Conservation (phyloP, 1,140 invertebrate genomes). For the Anagrus nilaparvatae region DNA sequence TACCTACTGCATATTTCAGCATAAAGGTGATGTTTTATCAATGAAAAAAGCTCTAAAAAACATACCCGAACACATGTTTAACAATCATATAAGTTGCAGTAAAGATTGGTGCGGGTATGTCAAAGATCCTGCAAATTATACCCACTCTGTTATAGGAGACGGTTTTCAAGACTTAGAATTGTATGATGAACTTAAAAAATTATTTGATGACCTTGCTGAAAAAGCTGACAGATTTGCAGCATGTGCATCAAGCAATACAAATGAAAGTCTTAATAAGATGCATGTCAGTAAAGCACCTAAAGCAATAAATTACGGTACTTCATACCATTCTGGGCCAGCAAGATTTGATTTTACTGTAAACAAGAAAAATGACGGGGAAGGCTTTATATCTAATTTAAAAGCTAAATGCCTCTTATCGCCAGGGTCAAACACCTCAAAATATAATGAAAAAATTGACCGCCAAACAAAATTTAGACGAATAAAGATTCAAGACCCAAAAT, state of each 20-base stretch:
- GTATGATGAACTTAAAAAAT: no score
- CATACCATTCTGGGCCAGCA: conserved; percentile 11
- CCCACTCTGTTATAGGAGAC: no score
- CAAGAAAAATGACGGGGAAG: conserved; percentile 16
- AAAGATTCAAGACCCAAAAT: conserved; percentile 7
- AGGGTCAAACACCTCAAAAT: conserved; percentile 1
- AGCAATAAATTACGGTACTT: conserved; percentile 3
- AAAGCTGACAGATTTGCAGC: conserved; percentile 9
- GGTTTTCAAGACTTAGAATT: no score
- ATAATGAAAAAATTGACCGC: not conserved
- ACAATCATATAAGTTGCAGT: no score
- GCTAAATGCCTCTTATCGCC: conserved; percentile 5
- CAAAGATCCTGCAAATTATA: no score
- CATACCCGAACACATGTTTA: no score
- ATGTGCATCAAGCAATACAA: conserved; percentile 12
- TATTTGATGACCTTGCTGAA: conserved; percentile 1
- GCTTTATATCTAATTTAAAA: conserved; percentile 8
- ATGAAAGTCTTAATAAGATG: conserved; percentile 15
- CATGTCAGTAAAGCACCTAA: conserved; percentile 17
- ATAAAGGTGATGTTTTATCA: no score
- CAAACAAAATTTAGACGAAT: conserved; percentile 1
- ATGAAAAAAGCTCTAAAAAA: no score
- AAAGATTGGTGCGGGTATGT: no score
- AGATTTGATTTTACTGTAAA: conserved; percentile 10
- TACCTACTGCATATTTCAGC: no score